Evolutionary conservation across 2,797 vertebrate genomes (phyloP).

Genomic region (Galagoides demidoff): DNA sequence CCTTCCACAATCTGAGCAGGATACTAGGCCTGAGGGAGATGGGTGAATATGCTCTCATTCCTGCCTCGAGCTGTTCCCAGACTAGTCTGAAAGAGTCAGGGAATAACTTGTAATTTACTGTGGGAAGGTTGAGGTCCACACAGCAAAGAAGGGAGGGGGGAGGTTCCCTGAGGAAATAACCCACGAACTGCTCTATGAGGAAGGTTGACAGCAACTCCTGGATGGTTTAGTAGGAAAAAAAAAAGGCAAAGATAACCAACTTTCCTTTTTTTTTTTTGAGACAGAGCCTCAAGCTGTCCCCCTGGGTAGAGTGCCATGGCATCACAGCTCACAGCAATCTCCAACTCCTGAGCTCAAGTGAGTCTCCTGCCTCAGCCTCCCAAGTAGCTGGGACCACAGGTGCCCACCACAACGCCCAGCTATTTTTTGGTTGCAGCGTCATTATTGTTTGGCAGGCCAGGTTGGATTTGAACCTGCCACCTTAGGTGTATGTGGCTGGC

Average conservation of each 20-base stretch:
- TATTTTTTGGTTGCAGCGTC: too few species aligned
- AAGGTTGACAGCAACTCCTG: background rate
- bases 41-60: background rate
- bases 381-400: too few species aligned
- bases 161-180: background rate
- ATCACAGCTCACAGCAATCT: too few species aligned
- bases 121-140: background rate
- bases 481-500: too few species aligned
- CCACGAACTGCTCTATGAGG: background rate
- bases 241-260: background rate
- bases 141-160: background rate
- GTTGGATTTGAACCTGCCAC: too few species aligned
- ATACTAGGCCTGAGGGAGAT: background rate
- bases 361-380: too few species aligned
- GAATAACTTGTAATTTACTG: background rate
- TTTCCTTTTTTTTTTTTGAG: too few species aligned
- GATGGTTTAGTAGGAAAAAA: background rate
- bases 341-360: too few species aligned
- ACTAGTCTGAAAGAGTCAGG: background rate
- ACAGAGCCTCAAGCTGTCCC: too few species aligned
- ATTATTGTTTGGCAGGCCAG: too few species aligned
- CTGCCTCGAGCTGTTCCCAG: background rate
- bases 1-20: background rate
- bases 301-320: too few species aligned
- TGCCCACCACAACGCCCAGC: too few species aligned